These are phyloP conservation scores for Scalopus aquaticus DNA, from an alignment of 2,113 vertebrate genomes.

Conservation along the genomic window DNA sequence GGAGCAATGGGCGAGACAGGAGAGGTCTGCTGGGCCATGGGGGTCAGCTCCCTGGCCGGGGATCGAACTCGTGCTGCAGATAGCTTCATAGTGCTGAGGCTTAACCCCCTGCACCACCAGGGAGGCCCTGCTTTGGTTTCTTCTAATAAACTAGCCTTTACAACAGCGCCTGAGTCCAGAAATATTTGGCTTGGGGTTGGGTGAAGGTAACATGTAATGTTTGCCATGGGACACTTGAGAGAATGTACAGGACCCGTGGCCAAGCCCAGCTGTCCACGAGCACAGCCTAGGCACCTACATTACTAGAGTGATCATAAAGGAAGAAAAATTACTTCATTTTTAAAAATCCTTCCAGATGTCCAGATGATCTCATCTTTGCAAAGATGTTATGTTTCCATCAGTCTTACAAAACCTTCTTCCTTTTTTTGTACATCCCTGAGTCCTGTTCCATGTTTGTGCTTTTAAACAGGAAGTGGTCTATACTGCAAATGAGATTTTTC, in stretches of 20 bases:
- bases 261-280: not conserved
- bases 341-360: conserved; percentile 43
- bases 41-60: too few relatives aligned
- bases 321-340: not conserved
- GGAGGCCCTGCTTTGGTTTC: not conserved
- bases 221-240: accelerated
- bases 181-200: not conserved
- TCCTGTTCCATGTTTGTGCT: not conserved
- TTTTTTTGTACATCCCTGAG: not conserved
- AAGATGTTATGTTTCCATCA: not conserved
- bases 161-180: not conserved
- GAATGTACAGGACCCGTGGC: not conserved
- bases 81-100: too few relatives aligned
- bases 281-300: not conserved
- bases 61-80: too few relatives aligned
- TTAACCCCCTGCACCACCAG: too few relatives aligned
- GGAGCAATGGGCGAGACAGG: too few relatives aligned
- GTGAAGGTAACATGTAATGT: accelerated
- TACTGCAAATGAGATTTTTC: not conserved
- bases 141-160: not conserved
- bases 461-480: not conserved
- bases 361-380: conserved; percentile 3
- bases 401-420: not conserved
- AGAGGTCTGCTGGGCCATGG: too few relatives aligned
- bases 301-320: not conserved